Evolutionary conservation across 1,140 invertebrate species (phyloP), one percentile per base, ranked within the genome.

Genomic region (Drosophila watanabei): DNA sequence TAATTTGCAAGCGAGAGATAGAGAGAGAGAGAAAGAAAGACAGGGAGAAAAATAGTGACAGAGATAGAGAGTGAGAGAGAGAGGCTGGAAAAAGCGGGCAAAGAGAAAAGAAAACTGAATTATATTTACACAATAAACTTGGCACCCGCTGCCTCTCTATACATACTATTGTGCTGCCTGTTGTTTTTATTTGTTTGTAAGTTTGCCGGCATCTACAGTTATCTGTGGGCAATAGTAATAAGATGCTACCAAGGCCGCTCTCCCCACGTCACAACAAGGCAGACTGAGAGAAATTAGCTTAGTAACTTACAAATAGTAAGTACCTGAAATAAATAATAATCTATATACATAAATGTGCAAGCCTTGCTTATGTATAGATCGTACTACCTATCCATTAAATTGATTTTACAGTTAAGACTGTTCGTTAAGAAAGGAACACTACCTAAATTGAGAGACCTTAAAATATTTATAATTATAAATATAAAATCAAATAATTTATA

Each of bases 111-210:
- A 65, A 65, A 75, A 80, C 71, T 88, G 85, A 89, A 87, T 87
- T 87, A 88, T 87, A 89, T 87, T 84, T 87, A 77, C 83, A 87
- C 84, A 87, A 89, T 87, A 87, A 78, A 84, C 80, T 87, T 80
- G 77, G 80, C 84, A 80, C 54, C 54, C 54, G 83, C 69, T 70
- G 65, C 63, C 52, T 80, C 41, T 70, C 54, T 82, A 58, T 82
- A 46, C 78, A 33, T 10, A 71, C 78, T 72, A 56, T 72, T 79
- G 49, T 52, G 39, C 7, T 59, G 20, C 65, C 32, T 28, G 65
- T 41, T 24, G 33, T 28, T 58, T 64, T 51, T 72, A 39, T 71
- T 32, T 80, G 39, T 62, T 39, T 57, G 39, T 79, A 41, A 57
- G 57, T 68, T 59, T 70, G 57, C 35, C 57, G 43, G 69, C 60